These are phyloP conservation scores for Hormaphis cornu DNA, from an alignment of 1,140 invertebrate species.

Conservation along the genomic window DNA sequence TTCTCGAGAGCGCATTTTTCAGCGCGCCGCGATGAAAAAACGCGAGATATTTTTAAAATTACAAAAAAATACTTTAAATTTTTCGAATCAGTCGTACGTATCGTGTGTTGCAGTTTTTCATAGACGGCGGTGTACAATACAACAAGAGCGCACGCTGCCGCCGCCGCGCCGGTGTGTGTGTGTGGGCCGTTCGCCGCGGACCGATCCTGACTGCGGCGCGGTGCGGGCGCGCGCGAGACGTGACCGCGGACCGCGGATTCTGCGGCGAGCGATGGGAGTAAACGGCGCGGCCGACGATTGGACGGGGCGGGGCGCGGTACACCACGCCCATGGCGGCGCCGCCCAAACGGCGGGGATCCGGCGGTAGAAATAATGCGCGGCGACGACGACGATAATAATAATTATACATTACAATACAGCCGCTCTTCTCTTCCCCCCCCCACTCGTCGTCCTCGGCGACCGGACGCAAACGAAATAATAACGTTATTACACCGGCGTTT, in stretches of 20 bases:
- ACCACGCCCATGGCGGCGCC: not conserved
- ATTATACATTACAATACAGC: not conserved
- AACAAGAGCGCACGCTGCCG: not conserved
- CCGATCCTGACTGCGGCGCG: constrained; percentile 5
- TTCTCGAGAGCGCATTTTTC: no score
- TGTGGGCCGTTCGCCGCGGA: constrained; percentile 14
- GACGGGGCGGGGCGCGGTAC: not conserved
- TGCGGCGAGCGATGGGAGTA: not conserved
- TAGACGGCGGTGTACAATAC: not conserved
- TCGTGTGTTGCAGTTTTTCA: no score
- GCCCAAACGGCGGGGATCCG: not conserved
- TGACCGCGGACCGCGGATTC: not conserved
- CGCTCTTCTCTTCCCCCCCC: not conserved
- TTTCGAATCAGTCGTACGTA: no score
- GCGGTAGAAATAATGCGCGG: not conserved
- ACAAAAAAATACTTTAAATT: no score
- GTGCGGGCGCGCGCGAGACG: not conserved
- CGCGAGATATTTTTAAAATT: no score
- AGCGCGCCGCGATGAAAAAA: no score
- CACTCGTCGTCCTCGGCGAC: not conserved
- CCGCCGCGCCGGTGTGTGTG: not conserved
- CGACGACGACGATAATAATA: not conserved
- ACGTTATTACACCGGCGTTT: not conserved
- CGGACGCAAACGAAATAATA: not conserved
- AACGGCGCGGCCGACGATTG: not conserved